Evolutionary conservation across 2,113 vertebrate genomes (phyloP).

Genomic region (Paracanthobrama guichenoti): DNA sequence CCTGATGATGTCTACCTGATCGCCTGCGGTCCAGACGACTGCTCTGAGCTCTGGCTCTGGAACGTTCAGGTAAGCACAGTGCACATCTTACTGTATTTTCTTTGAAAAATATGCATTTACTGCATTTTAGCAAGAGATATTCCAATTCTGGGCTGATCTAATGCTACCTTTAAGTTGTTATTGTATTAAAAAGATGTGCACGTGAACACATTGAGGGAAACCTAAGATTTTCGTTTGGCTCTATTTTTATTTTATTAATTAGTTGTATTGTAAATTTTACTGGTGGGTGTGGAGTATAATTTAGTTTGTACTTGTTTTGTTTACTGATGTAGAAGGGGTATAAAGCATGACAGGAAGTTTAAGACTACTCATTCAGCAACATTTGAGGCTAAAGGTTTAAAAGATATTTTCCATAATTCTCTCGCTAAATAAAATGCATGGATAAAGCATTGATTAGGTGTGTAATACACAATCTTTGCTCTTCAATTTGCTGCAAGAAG

Average conservation of each 20-base stretch:
- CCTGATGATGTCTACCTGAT: conserved; percentile 97
- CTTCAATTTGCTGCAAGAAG: neutral
- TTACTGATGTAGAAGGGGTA: neutral
- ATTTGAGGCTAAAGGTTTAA: neutral
- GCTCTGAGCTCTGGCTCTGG: conserved; percentile 99
- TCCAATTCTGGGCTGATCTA: neutral
- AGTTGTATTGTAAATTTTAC: neutral
- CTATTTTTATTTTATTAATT: neutral
- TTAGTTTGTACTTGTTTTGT: neutral
- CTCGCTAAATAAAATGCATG: neutral
- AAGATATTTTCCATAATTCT: neutral
- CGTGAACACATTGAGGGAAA: neutral
- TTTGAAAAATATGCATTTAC: neutral
- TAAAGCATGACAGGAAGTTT: neutral
- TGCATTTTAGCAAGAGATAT: neutral
- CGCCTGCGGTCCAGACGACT: conserved; percentile 98
- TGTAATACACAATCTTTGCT: neutral
- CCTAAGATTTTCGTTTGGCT: neutral
- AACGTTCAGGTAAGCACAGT: conserved; percentile 86
- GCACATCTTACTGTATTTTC: neutral
- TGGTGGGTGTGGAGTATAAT: neutral
- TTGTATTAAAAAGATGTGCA: neutral
- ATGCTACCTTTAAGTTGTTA: neutral
- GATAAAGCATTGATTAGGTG: neutral
- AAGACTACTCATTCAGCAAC: neutral